Evolutionary conservation across 1,140 invertebrate genomes (phyloP).

Genomic region (Drosophila virilis): DNA sequence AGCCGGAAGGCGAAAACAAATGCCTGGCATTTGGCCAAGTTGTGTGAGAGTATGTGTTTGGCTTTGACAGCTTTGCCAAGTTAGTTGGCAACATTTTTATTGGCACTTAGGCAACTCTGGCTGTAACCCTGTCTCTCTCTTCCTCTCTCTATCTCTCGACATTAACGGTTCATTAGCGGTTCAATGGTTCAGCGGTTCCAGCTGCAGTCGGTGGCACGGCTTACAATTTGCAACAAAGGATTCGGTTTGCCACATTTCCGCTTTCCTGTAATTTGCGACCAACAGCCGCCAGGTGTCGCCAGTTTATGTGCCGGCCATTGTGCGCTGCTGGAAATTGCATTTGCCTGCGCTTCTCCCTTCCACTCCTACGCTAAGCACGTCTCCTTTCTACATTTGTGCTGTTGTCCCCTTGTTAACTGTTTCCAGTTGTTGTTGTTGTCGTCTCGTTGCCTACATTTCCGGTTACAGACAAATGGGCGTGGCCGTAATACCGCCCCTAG

Average conservation of each 20-base stretch:
- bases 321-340: constrained; percentile 52
- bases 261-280: constrained; percentile 48
- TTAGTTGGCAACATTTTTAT: constrained; percentile 19
- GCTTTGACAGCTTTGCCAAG: constrained; percentile 16
- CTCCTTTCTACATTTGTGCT: background rate
- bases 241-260: constrained; percentile 27
- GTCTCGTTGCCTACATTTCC: constrained; percentile 66
- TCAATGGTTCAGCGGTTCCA: constrained; percentile 26
- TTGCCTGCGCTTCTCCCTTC: constrained; percentile 22
- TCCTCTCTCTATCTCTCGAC: background rate
- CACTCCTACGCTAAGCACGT: background rate
- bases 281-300: constrained; percentile 50
- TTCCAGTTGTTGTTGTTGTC: constrained; percentile 21
- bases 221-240: constrained; percentile 3
- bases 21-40: constrained; percentile 39
- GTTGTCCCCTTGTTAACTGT: background rate
- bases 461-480: constrained; percentile 60
- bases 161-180: constrained; percentile 40
- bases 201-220: too few species aligned
- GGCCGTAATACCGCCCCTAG: constrained; percentile 22
- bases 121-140: background rate
- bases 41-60: constrained; percentile 2
- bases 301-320: constrained; percentile 35
- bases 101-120: constrained; percentile 18
- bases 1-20: constrained; percentile 23